Evolutionary conservation across 1,140 invertebrate species (phyloP).

Genomic region (Caligus rogercresseyi): DNA sequence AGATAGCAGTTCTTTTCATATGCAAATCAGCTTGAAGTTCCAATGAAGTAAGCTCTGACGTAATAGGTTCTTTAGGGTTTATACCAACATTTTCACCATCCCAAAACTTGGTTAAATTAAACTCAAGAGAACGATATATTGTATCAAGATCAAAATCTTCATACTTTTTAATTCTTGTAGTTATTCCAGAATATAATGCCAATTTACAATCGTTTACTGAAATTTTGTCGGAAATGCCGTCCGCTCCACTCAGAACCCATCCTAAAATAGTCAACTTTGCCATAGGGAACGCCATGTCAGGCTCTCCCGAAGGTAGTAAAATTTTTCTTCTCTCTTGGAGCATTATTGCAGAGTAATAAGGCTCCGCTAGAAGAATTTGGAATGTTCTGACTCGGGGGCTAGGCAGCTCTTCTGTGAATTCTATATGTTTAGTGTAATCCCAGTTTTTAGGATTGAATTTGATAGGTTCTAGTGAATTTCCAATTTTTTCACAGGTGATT

Average conservation of each 20-base stretch:
- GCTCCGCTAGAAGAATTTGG: not conserved
- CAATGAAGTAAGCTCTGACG: no score
- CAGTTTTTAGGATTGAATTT: not conserved
- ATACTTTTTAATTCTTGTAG: not conserved
- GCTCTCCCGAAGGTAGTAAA: not conserved
- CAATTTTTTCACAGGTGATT: constrained; percentile 1
- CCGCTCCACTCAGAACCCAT: not conserved
- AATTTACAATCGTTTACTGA: no score
- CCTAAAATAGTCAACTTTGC: constrained; percentile 1
- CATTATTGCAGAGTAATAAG: constrained; percentile 5
- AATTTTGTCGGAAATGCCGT: not conserved
- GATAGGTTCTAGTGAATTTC: not conserved
- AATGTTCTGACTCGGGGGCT: not conserved
- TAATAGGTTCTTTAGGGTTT: not conserved
- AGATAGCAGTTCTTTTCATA: no score
- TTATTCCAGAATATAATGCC: not conserved
- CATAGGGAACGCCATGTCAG: not conserved
- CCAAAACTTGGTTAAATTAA: not conserved
- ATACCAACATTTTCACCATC: not conserved
- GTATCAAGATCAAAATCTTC: not conserved
- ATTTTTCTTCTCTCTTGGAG: not conserved
- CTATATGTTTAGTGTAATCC: not conserved
- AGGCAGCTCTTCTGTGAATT: not conserved
- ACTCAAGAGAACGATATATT: not conserved
- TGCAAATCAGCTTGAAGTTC: no score